Base-by-base conservation (phyloP, 1,140 invertebrate species). In the Paracyclopina nana region DNA sequence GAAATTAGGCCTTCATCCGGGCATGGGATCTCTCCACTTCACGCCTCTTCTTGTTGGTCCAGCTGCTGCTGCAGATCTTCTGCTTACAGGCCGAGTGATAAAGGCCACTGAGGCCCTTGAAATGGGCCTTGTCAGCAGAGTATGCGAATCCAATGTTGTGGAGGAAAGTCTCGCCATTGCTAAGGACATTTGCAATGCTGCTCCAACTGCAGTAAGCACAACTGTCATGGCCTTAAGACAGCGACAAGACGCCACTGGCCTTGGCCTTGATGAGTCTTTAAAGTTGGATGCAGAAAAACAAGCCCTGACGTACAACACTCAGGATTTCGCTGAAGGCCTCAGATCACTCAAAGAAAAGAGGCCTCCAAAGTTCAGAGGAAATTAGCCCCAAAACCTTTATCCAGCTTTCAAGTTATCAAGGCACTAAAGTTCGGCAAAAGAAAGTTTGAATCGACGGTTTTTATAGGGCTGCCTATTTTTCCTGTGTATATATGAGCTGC, bases 1-100 rank as follows among this genome's bases (percentile, higher is more conserved):
- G n/a, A 38, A 38, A 20, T 38, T 38, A 20, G 34, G 34, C 34
- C 2, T 38, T 38, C 34, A 38, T 38, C 34, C 34, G 34, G 34
- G 34, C 20, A 38, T 38, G 34, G 34, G 4, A 3, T 16, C 20
- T 8, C 14, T 20, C 20, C 34, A 38, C 20, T 38, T 38, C 20
- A 5, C 20, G 34, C 34, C 34, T 3, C 34, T 4, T 16, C 14
- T 38, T n/a, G 34, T 38, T 2, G 34, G 34, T 16, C 34, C 34
- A 4, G 14, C 34, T 3, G 5, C 20, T 2, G 20, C 34, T 38
- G 14, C 14, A n/a, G 34, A 38, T n/a, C 14, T 38, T n/a, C 34
- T 38, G 5, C 20, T 38, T 5, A 38, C 34, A 2, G 34, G 34
- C 14, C 34, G 34, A 9, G 5, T 38, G 34, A 38, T 38, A 5